Percentiles rank a stretch among this genome's conserved stretches.
These are phyloP conservation scores for Patella pellucida DNA, from an alignment of 2,888 invertebrate species.

Conservation along the genomic window DNA sequence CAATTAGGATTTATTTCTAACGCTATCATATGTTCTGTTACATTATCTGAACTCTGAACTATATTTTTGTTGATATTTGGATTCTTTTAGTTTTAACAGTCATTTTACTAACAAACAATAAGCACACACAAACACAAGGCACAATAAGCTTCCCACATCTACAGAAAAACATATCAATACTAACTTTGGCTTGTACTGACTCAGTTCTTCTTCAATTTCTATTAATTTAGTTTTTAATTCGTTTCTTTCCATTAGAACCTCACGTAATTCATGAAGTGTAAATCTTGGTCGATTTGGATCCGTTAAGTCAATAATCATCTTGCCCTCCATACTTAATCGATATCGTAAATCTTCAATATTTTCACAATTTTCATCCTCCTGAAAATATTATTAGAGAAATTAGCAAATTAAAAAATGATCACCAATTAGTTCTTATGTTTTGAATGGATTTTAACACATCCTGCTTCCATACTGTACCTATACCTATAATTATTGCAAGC, in stretches of 20 bases:
- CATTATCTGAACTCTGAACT: too few relatives aligned
- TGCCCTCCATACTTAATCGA: conserved; percentile 62
- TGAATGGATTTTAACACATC: neutral
- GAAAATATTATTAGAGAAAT: too few relatives aligned
- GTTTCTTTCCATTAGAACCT: conserved; percentile 91
- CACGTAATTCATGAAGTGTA: conserved; percentile 86
- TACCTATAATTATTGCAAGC: too few relatives aligned
- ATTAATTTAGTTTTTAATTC: conserved; percentile 92
- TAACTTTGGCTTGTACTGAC: conserved; percentile 78
- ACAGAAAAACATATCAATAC: conserved; percentile 24
- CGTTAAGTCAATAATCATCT: conserved; percentile 65
- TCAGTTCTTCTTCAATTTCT: conserved; percentile 93
- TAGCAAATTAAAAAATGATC: neutral
- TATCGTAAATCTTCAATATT: conserved; percentile 50
- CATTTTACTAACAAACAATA: too few relatives aligned
- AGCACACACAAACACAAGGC: neutral
- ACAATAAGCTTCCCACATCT: neutral
- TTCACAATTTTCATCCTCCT: conserved; percentile 38
- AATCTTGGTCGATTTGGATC: conserved; percentile 81
- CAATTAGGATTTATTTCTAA: too few relatives aligned
- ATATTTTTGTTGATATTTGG: too few relatives aligned
- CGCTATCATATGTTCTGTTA: too few relatives aligned
- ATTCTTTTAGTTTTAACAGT: too few relatives aligned
- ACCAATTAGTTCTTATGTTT: neutral
- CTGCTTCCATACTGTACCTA: neutral